Evolutionary conservation across 2,797 vertebrate species (phyloP), one percentile per base, ranked within the genome.

Genomic region (Silurus lanzhouensis): DNA sequence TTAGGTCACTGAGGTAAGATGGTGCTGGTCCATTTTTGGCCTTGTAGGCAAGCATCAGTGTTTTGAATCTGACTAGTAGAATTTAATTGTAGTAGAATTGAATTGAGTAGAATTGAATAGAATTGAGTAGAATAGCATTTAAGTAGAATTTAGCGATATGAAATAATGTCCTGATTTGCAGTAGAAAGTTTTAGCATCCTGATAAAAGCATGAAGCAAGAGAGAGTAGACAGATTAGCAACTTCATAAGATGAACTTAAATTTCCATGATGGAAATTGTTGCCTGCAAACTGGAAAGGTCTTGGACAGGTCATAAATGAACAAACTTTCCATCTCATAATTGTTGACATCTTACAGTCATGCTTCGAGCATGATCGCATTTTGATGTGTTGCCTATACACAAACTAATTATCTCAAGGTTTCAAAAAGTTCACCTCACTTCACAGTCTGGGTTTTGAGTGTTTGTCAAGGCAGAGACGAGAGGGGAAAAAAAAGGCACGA

Each of bases 351-450:
- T 68, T 71, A 57, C 76, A 67, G 61, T 87, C 61, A 79, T 76
- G 82, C 67, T 52, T 70, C 79, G 60, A 81, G 74, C 82, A 57
- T 55, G 38, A n/a, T 27, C 38, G n/a, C 27, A 57, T 86, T 85
- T 85, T 66, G 77, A 89, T 83, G 27, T 64, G 44, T 66, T 86
- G 52, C 63, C 72, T 78, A 83, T 31, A 55, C 57, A 77, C 64
- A 87, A 87, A 83, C 58, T 77, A 87, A 84, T 87, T 83, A 87
- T 84, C 57, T 57, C 31, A 38, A 81, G 17, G 27, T 83, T 85
- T 87, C 70, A 77, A 74, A 81, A 81, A 76, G 58, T 83, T 70
- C 22, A 67, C 64, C 14, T 52, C 55, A 82, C 52, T 77, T 77
- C 78, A 87, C 27, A 13, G n/a, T 52, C 79, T 27, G 46, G 5